Base-by-base conservation (phyloP, 2,888 invertebrate species). In the Melitaea athalia region DNA sequence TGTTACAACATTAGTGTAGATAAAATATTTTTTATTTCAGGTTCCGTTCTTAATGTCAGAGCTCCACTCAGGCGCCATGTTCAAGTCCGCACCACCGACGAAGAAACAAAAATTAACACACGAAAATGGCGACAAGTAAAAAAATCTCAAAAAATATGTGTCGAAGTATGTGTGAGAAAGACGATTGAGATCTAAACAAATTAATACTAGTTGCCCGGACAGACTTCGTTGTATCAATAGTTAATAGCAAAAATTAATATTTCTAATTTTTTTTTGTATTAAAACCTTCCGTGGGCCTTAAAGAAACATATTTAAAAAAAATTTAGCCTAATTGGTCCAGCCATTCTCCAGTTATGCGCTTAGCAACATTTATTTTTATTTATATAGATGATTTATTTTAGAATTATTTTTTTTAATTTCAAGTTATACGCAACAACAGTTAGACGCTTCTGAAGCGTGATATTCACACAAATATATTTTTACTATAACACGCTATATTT, bases 81-180 rank as follows among this genome's bases (percentile, higher is more conserved):
- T 92, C 77, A 76, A 82, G 7, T 76, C 69, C 11, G 72, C 82
- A 0, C 86, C 88, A 15, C 88, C 88, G 7, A 72, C 75, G 64
- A 89, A 89, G 84, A 89, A 87, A 62, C 82, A 80, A 68, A 89
- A 88, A 70, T n/a, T 87, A 0, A 70, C 81, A 0, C 86, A 87
- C 50, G 79, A 78, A 24, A 92, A 91, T 64, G 91, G 91, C 12
- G 84, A 86, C 74, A 81, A 90, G 72, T 88, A 80, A 82, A 45
- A 60, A n/a, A 8, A 45, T 49, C 8, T 31, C 14, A 55, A 33
- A 0, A 24, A 52, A 2, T 17, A 24, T 24, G 24, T 24, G 24
- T 24, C 24, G 24, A 24, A 24, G 24, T 24, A 24, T 24, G 24
- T 6, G 17, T 52, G 24, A 10, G 12, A 12, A 24, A 24, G 11